Evolutionary conservation across 2,113 vertebrate genomes (phyloP).

Genomic region (Sminthopsis crassicaudata): DNA sequence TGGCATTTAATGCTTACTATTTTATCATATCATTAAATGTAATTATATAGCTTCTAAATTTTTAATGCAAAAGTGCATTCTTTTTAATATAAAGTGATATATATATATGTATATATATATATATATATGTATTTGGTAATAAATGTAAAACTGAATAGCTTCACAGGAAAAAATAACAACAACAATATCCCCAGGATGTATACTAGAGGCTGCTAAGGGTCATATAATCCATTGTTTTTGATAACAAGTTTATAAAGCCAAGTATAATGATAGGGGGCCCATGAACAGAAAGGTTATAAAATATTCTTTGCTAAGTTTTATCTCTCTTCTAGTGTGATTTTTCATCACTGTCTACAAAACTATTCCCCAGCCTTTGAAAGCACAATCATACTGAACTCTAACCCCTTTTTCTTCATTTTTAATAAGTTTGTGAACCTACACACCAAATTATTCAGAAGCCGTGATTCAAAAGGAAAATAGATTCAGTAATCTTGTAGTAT

Average conservation of each 20-base stretch:
- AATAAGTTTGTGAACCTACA: constrained; percentile 42
- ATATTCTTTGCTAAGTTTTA: not conserved
- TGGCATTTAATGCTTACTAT: constrained; percentile 48
- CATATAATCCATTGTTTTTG: not conserved
- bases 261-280: fast-evolving
- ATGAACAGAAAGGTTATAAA: not conserved
- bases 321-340: constrained; percentile 17
- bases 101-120: too few species aligned
- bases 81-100: not conserved
- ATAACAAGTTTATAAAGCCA: constrained; percentile 11
- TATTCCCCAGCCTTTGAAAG: not conserved
- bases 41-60: not conserved
- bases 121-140: not conserved
- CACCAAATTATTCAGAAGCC: constrained; percentile 21
- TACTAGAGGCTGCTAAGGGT: not conserved
- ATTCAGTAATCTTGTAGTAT: constrained; percentile 47
- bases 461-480: constrained; percentile 8
- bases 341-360: constrained; percentile 3
- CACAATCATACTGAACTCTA: not conserved
- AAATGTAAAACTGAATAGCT: not conserved
- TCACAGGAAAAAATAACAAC: not conserved
- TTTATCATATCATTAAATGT: constrained; percentile 18
- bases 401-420: not conserved
- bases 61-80: not conserved
- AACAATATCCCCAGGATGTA: not conserved